Conservation (phyloP, 2,113 vertebrate species). For the Vimba vimba region DNA sequence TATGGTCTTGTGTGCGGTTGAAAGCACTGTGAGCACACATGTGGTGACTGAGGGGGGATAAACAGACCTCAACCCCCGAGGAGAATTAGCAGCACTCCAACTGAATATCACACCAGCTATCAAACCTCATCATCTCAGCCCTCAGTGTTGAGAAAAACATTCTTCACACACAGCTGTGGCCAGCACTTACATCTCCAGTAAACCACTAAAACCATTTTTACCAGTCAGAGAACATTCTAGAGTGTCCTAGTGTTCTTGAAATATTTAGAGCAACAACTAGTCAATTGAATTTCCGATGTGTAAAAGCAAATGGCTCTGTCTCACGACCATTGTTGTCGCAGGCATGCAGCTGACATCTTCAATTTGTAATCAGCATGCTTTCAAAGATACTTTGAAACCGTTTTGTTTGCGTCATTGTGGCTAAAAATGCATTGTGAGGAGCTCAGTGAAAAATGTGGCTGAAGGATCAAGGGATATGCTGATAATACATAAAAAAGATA, state of each 20-base stretch:
- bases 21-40: constrained; percentile 7
- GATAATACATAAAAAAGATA: not conserved
- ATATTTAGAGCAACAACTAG: not conserved
- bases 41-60: not conserved
- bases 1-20: not conserved
- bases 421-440: not conserved
- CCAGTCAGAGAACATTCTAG: not conserved
- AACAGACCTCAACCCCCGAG: constrained; percentile 41
- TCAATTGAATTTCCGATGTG: not conserved
- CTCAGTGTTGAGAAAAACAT: constrained; percentile 16
- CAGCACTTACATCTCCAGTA: constrained; percentile 22
- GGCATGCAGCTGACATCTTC: not conserved
- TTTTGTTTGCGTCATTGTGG: not conserved
- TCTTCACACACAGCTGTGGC: constrained; percentile 20
- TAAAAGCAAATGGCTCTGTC: constrained; percentile 24
- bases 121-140: constrained; percentile 60
- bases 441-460: not conserved
- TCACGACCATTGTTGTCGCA: not conserved
- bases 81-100: constrained; percentile 51
- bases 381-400: not conserved
- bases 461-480: not conserved
- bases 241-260: not conserved
- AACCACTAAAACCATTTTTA: not conserved
- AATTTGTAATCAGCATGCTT: not conserved
- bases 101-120: constrained; percentile 60